Percentiles rank a stretch among this genome's conserved stretches.
These are phyloP conservation scores for Pristionchus maxplancki DNA, from an alignment of 2,888 invertebrate genomes.

Conservation along the genomic window DNA sequence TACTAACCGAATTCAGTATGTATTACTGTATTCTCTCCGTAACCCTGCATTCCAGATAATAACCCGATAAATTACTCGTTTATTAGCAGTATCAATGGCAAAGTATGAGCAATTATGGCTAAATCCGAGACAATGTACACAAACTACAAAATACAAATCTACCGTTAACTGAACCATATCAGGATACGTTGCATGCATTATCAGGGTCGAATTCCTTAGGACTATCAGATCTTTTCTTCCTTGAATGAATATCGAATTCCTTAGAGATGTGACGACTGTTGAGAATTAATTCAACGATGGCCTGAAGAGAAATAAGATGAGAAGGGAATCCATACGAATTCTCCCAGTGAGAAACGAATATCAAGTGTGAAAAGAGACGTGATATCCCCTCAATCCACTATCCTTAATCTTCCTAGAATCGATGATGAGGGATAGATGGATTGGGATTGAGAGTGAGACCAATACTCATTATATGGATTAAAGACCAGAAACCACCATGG, in stretches of 20 bases:
- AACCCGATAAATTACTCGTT: slow-evolving; percentile 19
- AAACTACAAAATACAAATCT: not conserved
- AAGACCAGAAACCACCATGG: not conserved
- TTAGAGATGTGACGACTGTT: slow-evolving; percentile 63
- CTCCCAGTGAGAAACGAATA: not conserved
- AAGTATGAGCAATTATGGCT: slow-evolving; percentile 32
- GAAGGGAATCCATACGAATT: slow-evolving; percentile 29
- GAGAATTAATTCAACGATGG: slow-evolving; percentile 68
- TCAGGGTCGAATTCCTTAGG: slow-evolving; percentile 7
- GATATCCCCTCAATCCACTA: not conserved
- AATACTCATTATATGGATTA: not conserved
- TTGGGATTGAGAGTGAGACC: not conserved
- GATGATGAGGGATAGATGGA: not conserved
- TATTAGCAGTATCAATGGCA: not conserved
- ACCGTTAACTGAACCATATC: not conserved
- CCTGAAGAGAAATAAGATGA: slow-evolving; percentile 56
- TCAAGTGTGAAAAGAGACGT: not conserved
- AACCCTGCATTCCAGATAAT: not conserved
- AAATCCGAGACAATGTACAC: not conserved
- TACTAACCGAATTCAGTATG: not conserved
- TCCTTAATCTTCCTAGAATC: not conserved
- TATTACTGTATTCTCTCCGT: not conserved
- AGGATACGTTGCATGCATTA: slow-evolving; percentile 24
- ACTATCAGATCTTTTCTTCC: slow-evolving; percentile 37
- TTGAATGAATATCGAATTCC: slow-evolving; percentile 61